A percentile compares a stretch with the other conserved stretches of the same genome.
Evolutionary conservation across 2,888 invertebrate genomes (phyloP).

Genomic region (Lacanobia oleracea): DNA sequence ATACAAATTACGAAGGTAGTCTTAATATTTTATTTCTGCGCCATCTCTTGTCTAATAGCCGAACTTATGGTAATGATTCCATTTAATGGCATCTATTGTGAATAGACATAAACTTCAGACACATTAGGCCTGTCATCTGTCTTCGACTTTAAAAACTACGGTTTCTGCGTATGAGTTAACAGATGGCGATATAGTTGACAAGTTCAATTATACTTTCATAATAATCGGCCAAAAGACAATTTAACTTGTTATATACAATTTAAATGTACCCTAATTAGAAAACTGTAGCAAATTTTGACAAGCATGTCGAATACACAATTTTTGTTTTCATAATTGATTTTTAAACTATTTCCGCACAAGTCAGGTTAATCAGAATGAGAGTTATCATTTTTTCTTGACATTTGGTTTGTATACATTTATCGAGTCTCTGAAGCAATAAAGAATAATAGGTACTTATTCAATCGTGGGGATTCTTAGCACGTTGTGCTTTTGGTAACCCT

Average conservation of each 20-base stretch:
- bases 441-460: too few relatives aligned
- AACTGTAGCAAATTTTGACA: too few relatives aligned
- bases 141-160: background rate
- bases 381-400: background rate
- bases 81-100: conserved; percentile 16
- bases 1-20: conserved; percentile 20
- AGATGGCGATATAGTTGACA: conserved; percentile 17
- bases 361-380: too few relatives aligned
- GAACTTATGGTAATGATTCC: conserved; percentile 50
- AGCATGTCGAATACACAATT: too few relatives aligned
- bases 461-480: too few relatives aligned
- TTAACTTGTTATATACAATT: too few relatives aligned
- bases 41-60: conserved; percentile 75
- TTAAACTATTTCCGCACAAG: too few relatives aligned
- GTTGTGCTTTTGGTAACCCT: too few relatives aligned
- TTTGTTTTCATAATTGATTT: too few relatives aligned
- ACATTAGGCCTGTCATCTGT: background rate
- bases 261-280: too few relatives aligned
- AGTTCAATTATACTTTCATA: background rate
- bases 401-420: background rate
- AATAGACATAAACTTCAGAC: background rate
- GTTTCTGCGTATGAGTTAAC: background rate
- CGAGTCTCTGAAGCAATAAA: too few relatives aligned
- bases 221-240: too few relatives aligned
- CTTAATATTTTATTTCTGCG: conserved; percentile 37